Evolutionary conservation across 2,113 vertebrate genomes (phyloP).

Genomic region (Ptyas mucosa): DNA sequence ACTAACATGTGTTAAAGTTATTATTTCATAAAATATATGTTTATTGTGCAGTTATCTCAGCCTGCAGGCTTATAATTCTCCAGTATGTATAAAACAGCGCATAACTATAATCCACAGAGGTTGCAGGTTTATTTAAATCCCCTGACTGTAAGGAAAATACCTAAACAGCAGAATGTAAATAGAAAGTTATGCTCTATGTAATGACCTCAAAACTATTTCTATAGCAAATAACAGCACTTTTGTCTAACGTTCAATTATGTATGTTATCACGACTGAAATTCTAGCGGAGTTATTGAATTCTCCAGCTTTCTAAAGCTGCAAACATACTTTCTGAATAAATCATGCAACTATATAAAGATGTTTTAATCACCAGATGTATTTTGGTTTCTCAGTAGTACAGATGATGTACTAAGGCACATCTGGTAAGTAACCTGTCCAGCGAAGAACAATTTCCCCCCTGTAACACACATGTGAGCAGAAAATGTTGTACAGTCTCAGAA

Average conservation of each 20-base stretch:
- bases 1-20: conserved; percentile 64
- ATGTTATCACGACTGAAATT: conserved; percentile 46
- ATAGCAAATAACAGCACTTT: conserved; percentile 39
- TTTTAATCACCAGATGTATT: conserved; percentile 67
- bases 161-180: conserved; percentile 45
- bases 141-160: conserved; percentile 51
- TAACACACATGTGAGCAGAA: conserved; percentile 37
- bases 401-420: conserved; percentile 65
- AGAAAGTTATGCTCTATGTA: conserved; percentile 42
- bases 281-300: conserved; percentile 41
- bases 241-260: conserved; percentile 49
- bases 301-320: conserved; percentile 48
- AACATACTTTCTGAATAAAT: conserved; percentile 58
- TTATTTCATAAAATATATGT: conserved; percentile 64
- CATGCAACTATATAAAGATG: conserved; percentile 58
- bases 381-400: conserved; percentile 56
- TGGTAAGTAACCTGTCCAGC: conserved; percentile 65
- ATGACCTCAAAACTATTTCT: conserved; percentile 3
- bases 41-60: conserved; percentile 66
- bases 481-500: conserved; percentile 54
- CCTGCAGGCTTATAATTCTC: conserved; percentile 59
- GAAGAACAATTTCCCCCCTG: conserved; percentile 37
- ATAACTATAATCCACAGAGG: conserved; percentile 59
- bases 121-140: conserved; percentile 59
- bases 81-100: conserved; percentile 58